A percentile compares a stretch with the other conserved stretches of the same genome.
Conservation (phyloP, 2,888 invertebrate species). For the Xylocampa areola region DNA sequence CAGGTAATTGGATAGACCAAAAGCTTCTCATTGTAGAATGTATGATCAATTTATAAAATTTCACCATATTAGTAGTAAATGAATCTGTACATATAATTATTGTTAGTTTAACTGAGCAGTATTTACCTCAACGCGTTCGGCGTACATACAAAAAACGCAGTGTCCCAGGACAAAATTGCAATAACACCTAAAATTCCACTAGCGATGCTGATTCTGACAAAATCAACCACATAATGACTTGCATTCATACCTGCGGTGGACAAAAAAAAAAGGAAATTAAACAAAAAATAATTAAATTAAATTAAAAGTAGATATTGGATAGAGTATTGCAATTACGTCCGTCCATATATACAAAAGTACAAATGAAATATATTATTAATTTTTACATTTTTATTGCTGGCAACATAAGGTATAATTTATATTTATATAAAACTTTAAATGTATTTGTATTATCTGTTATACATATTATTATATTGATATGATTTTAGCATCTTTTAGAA, state of each 20-base stretch:
- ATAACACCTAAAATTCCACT: conserved; percentile 74
- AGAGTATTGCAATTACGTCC: conserved; percentile 67
- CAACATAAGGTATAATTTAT: conserved; percentile 40
- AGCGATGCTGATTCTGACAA: conserved; percentile 63
- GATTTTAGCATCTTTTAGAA: conserved; percentile 57
- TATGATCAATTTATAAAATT: background rate
- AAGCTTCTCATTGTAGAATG: too few species aligned
- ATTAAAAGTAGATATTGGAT: conserved; percentile 29
- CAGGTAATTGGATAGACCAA: too few species aligned
- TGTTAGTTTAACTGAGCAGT: conserved; percentile 57
- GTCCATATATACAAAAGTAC: conserved; percentile 49
- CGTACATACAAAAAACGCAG: conserved; percentile 45
- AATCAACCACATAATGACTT: conserved; percentile 86
- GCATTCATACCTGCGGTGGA: conserved; percentile 86
- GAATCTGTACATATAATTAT: background rate
- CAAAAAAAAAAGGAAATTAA: conserved; percentile 67
- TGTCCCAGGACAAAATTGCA: conserved; percentile 73
- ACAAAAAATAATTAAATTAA: conserved; percentile 50
- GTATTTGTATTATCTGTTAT: conserved; percentile 39
- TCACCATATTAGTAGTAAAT: background rate
- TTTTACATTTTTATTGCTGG: conserved; percentile 52
- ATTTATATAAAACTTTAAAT: conserved; percentile 47
- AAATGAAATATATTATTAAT: conserved; percentile 37
- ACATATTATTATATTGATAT: conserved; percentile 61
- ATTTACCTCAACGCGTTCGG: conserved; percentile 50